Evolutionary conservation across 2,113 vertebrate genomes (phyloP).

Genomic region (Rhynchomys soricoides): DNA sequence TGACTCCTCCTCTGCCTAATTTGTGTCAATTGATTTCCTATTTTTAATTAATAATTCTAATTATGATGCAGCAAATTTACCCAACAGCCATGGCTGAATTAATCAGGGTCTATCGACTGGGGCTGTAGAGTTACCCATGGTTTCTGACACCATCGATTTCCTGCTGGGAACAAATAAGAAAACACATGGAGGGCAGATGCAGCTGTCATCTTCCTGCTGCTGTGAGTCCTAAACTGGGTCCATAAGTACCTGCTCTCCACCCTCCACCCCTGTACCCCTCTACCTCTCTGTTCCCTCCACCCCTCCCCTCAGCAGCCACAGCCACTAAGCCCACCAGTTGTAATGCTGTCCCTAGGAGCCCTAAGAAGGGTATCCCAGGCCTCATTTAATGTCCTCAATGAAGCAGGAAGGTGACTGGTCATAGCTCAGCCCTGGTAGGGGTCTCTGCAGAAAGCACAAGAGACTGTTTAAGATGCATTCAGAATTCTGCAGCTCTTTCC

Average conservation of each 20-base stretch:
- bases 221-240: conserved; percentile 75
- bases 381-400: background rate
- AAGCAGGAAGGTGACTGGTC: background rate
- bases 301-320: background rate
- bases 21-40: conserved; percentile 99
- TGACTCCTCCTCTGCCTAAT: conserved; percentile 90
- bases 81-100: conserved; percentile 90
- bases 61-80: conserved; percentile 97
- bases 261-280: conserved; percentile 4
- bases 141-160: conserved; percentile 92
- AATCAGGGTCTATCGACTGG: conserved; percentile 89
- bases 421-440: background rate
- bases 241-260: conserved; percentile 58
- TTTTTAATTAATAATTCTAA: conserved; percentile 99
- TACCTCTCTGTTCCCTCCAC: conserved; percentile 32
- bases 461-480: background rate
- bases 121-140: conserved; percentile 87
- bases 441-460: background rate
- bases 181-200: conserved; percentile 79
- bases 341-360: background rate
- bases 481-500: background rate
- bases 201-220: conserved; percentile 68
- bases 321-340: background rate
- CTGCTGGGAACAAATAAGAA: conserved; percentile 84
- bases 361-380: background rate